A percentile compares a stretch with the other conserved stretches of the same genome.
phyloP scores from a whole-genome alignment of 2,888 invertebrate species.

The Plemyria rubiginata region DNA sequence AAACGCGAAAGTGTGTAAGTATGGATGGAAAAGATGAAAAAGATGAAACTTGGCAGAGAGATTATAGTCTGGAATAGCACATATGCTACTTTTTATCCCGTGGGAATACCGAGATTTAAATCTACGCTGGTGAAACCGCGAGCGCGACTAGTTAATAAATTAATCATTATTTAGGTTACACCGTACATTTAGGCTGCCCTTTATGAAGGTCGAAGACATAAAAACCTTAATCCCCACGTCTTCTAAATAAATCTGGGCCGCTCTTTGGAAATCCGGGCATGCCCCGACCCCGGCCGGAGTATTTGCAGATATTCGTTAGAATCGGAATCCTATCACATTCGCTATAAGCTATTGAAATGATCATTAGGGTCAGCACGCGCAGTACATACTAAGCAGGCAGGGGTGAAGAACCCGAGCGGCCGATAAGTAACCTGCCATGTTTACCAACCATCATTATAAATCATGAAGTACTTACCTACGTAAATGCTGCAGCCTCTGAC shows the following conservation, averaged over 20 bases:
- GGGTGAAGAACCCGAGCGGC: conserved; percentile 70
- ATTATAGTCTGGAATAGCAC: too few species aligned
- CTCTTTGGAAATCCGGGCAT: conserved; percentile 38
- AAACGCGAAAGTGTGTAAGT: too few species aligned
- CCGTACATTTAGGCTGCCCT: conserved; percentile 24
- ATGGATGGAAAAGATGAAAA: too few species aligned
- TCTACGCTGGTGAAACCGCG: too few species aligned
- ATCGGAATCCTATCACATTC: conserved; percentile 41
- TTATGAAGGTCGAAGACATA: conserved; percentile 39
- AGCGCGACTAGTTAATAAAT: conserved; percentile 1
- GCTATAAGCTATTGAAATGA: conserved; percentile 46
- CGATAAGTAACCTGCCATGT: conserved; percentile 71
- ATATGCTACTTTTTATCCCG: too few species aligned
- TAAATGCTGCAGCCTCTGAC: conserved; percentile 68
- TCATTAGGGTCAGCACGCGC: conserved; percentile 48
- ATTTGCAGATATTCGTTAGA: conserved; percentile 41
- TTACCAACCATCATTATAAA: conserved; percentile 74
- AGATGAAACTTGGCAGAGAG: too few species aligned
- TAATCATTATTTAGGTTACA: background rate
- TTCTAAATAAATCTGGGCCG: conserved; percentile 39
- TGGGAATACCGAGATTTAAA: too few species aligned
- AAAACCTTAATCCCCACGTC: conserved; percentile 38
- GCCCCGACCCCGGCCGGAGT: conserved; percentile 31
- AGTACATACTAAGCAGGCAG: conserved; percentile 47
- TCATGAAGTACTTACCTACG: conserved; percentile 52